A percentile compares a stretch with the other conserved stretches of the same genome.
Evolutionary conservation across 2,113 vertebrate genomes (phyloP).

Genomic region (Anas platyrhynchos): DNA sequence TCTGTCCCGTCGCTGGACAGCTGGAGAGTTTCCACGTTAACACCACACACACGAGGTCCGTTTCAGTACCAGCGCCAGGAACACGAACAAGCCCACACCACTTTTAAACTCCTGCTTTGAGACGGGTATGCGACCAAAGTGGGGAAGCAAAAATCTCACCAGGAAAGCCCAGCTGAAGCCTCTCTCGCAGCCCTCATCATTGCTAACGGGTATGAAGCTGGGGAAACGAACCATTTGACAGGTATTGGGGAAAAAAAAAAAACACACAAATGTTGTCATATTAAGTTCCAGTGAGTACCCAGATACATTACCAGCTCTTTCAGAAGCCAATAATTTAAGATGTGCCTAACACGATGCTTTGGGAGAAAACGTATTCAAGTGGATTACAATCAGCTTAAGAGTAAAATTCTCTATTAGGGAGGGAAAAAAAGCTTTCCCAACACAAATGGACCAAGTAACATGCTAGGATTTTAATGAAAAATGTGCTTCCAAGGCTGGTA

Average conservation of each 20-base stretch:
- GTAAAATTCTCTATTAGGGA: not conserved
- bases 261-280: not conserved
- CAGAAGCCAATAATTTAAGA: not conserved
- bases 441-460: not conserved
- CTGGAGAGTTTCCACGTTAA: not conserved
- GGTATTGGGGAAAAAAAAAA: not conserved
- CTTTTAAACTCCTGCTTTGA: not conserved
- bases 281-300: not conserved
- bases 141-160: not conserved
- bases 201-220: not conserved
- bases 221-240: not conserved
- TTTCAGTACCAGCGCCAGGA: not conserved
- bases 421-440: not conserved
- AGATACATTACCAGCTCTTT: not conserved
- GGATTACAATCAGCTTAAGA: not conserved
- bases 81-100: fast-evolving
- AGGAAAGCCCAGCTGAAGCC: not conserved
- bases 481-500: not conserved
- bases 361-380: not conserved
- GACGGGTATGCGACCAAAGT: not conserved
- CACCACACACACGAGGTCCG: not conserved
- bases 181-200: not conserved
- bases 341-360: not conserved
- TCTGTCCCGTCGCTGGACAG: not conserved
- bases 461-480: not conserved